Percentiles rank a stretch among this genome's conserved stretches.
Conservation (phyloP, 2,797 vertebrate species). For the Pachyuromys duprasi region DNA sequence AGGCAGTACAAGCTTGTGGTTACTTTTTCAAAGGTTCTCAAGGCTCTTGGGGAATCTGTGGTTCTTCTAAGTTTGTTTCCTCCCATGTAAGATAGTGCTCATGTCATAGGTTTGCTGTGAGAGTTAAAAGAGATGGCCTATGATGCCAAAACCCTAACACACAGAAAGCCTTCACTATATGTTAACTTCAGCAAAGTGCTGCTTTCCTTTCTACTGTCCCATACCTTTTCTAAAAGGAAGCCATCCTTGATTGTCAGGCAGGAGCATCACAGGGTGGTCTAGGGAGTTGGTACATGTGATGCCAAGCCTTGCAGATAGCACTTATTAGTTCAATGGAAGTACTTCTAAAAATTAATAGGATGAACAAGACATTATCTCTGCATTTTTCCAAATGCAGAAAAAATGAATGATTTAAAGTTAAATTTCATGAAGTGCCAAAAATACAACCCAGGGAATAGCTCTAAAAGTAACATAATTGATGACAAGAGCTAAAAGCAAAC, state of each 20-base stretch:
- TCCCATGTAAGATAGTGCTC: background rate
- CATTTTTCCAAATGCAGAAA: conserved; percentile 45
- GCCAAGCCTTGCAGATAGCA: background rate
- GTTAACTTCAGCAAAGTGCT: rapidly evolving
- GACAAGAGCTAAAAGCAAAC: conserved; percentile 24
- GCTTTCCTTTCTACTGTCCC: background rate
- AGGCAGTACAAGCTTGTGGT: background rate
- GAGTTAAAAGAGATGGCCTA: background rate
- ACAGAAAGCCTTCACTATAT: background rate
- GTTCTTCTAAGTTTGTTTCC: background rate
- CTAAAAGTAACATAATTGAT: background rate
- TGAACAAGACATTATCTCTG: background rate
- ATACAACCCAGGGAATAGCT: background rate
- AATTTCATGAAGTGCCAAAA: conserved; percentile 18
- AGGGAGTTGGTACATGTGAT: background rate
- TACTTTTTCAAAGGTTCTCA: background rate
- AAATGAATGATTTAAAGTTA: background rate
- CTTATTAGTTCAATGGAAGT: background rate
- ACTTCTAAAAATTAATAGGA: background rate
- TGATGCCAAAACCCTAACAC: background rate
- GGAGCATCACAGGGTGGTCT: background rate
- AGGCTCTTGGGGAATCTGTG: background rate
- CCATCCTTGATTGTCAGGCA: background rate
- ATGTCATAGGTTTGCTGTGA: background rate
- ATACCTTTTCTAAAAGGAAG: background rate